Evolutionary conservation across 2,797 vertebrate species (phyloP).

Genomic region (Halcyon smyrnensis): DNA sequence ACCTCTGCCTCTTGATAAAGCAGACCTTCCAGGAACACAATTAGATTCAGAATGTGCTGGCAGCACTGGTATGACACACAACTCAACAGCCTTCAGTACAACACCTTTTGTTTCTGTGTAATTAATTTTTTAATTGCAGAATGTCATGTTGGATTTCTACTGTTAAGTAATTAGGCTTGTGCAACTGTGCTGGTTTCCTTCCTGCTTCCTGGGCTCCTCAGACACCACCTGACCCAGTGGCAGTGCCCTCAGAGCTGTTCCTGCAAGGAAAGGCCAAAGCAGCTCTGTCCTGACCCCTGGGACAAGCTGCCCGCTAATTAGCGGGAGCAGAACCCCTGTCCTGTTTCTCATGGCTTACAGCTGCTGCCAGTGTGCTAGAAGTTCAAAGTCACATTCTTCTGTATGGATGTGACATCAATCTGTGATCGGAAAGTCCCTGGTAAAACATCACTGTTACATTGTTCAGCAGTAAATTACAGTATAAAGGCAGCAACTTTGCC

Average conservation of each 20-base stretch:
- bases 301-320: background rate
- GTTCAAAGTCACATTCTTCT: background rate
- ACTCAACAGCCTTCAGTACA: background rate
- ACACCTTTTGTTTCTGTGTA: background rate
- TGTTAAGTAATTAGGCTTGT: background rate
- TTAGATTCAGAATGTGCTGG: background rate
- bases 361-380: background rate
- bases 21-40: background rate
- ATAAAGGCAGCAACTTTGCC: background rate
- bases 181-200: background rate
- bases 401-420: background rate
- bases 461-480: background rate
- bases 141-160: background rate
- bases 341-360: background rate
- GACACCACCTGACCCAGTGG: background rate
- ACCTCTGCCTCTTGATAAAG: background rate
- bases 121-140: background rate
- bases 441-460: background rate
- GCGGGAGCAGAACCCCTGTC: background rate
- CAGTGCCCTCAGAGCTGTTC: background rate
- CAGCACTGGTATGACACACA: background rate
- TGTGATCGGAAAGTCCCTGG: background rate
- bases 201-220: background rate
- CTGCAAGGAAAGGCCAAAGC: background rate
- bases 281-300: accelerated